Evolutionary conservation across 2,888 invertebrate species (phyloP), one percentile per base, ranked within the genome.

Genomic region (Cosmia trapezina): DNA sequence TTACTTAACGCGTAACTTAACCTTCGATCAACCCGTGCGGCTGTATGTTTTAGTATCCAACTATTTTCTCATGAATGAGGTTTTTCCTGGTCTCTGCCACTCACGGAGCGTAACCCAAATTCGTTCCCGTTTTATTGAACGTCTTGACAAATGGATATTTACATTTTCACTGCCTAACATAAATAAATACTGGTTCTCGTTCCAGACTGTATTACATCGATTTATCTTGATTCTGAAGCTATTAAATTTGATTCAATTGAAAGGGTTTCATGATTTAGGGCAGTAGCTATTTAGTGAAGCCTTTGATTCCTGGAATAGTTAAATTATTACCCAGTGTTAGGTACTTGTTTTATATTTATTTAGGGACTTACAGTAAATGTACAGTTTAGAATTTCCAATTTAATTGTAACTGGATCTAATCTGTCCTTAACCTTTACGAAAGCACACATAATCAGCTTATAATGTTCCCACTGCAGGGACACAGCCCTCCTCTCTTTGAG

Each of bases 91-190:
- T 70, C 57, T 68, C 62, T 47, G 49, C 54, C 28, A 56, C 65
- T 68, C 54, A 66, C 41, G 14, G 49, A 60, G 14, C 71, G 72
- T 66, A 51, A 69, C 83, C 70, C 63, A 56, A 78, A 83, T 74
- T 70, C 75, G 60, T 73, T 64, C 54, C 28, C 77, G 51, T 76
- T 85, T 79, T 78, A 79, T 78, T 81, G 73, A 81, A 78, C 70
- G 77, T 61, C 73, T 76, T 74, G 76, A 75, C 77, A 81, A 83
- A 83, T 81, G 79, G 65, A 80, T 80, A 81, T 85, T 81, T 80
- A 79, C 79, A 83, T 85, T 81, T 81, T 73, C 76, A 85, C 69
- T 78, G 76, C 71, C 77, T 53, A 65, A 83, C 77, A 73, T 82
- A 82, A 84, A 83, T 76, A 83, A 83, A 79, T 74, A 78, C 76